Base-by-base conservation (phyloP, 2,888 invertebrate species). In the Blera fallax region DNA sequence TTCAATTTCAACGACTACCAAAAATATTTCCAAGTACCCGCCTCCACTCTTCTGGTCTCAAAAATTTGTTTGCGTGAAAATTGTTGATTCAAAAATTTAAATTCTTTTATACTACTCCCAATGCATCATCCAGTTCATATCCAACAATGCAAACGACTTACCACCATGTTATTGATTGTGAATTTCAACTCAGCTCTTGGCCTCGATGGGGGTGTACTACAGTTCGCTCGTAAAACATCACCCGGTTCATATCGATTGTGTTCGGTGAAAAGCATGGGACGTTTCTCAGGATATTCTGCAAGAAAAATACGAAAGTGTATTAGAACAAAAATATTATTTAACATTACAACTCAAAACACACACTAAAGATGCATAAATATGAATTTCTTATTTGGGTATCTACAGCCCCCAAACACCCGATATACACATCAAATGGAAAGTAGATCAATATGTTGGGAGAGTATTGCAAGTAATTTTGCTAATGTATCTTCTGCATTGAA, bases 121-220 rank as follows among this genome's bases (percentile, higher is more conserved):
- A n/a, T n/a, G n/a, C n/a, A n/a, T n/a, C n/a, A n/a, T n/a, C n/a
- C n/a, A n/a, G n/a, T n/a, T n/a, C n/a, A n/a, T n/a, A n/a, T n/a
- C n/a, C n/a, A n/a, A n/a, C n/a, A n/a, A n/a, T n/a, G n/a, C n/a
- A n/a, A n/a, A n/a, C n/a, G 18, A 94, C 96, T 95, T 92, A 96
- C 96, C 93, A 95, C 94, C 89, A 94, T 94, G 90, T 96, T 96
- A 91, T 97, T 97, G 87, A 97, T 94, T 88, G 94, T 94, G 89
- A 97, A 96, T 89, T 95, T 95, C 84, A 97, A 94, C 88, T 94
- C 94, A 34, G 95, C 95, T 40, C 95, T 94, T 7, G 97, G 97
- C 88, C 94, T 94, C n/a, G 96, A 95, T 4, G 95, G 95, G 5
- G 95, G 94, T 4, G 96, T 95, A n/a, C 95, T 95, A 92, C 97